Conservation (phyloP, 1,140 invertebrate genomes). For the Procambarus virginalis region DNA sequence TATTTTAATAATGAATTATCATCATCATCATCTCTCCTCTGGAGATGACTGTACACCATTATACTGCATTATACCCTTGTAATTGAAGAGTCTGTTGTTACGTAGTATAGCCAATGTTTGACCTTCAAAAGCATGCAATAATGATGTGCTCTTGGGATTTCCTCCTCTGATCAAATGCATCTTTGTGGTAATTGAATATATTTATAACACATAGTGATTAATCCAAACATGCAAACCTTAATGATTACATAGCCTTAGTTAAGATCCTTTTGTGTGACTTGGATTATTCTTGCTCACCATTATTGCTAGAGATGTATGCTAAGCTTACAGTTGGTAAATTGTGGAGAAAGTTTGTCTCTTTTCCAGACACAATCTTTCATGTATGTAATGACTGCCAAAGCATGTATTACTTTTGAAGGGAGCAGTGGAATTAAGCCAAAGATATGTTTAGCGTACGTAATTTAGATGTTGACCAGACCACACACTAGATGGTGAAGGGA, state of each 20-base stretch:
- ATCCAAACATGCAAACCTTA: neutral
- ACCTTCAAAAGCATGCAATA: no score
- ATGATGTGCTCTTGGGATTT: no score
- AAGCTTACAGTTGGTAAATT: slow-evolving; percentile 22
- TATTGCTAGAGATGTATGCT: neutral
- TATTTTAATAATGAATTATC: neutral
- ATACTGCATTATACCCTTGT: neutral
- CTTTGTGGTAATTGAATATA: neutral
- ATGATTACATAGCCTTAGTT: neutral
- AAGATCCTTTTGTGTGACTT: neutral
- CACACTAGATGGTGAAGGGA: no score
- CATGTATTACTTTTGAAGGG: neutral
- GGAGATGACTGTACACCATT: neutral
- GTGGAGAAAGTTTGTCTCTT: neutral
- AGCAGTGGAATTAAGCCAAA: slow-evolving; percentile 5
- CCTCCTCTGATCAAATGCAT: no score
- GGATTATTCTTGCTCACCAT: neutral
- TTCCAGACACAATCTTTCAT: neutral
- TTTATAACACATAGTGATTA: neutral
- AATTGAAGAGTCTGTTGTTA: neutral
- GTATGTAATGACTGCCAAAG: slow-evolving; percentile 17
- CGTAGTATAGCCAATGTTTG: neutral
- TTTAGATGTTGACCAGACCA: no score
- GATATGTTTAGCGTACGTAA: neutral
- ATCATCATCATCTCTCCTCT: neutral